phyloP scores from a whole-genome alignment of 1,140 invertebrate genomes.

The Leguminivora glycinivorella region DNA sequence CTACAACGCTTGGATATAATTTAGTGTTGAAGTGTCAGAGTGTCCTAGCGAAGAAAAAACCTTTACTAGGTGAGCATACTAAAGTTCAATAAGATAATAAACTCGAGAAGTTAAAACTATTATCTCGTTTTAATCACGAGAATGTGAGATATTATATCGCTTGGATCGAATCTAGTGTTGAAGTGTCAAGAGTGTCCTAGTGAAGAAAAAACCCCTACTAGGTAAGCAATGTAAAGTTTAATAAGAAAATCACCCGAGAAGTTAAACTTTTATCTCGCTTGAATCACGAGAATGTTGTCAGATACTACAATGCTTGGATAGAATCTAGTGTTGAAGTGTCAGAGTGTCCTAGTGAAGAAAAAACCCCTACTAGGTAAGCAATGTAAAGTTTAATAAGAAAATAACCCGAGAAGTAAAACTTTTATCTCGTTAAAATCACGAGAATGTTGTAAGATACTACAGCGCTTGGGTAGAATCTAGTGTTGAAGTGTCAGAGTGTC shows the following conservation, averaged over 20 bases:
- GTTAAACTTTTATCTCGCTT: neutral
- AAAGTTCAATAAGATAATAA: slow-evolving; percentile 92
- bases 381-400: too few species aligned
- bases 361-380: too few species aligned
- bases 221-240: too few species aligned
- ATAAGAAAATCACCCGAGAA: neutral
- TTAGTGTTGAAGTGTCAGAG: slow-evolving; percentile 75
- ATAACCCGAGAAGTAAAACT: too few species aligned
- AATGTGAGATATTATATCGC: slow-evolving; percentile 98
- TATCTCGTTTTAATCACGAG: slow-evolving; percentile 97
- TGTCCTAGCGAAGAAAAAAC: slow-evolving; percentile 46
- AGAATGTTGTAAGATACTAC: too few species aligned
- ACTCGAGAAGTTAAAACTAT: slow-evolving; percentile 95
- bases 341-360: neutral
- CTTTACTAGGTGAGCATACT: slow-evolving; percentile 63
- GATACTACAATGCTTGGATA: too few species aligned
- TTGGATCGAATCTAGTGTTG: slow-evolving; percentile 91
- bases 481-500: too few species aligned
- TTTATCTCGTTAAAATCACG: too few species aligned
- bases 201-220: slow-evolving; percentile 33
- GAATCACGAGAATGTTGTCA: too few species aligned
- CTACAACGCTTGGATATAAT: slow-evolving; percentile 98
- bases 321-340: too few species aligned
- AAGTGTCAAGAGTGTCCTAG: slow-evolving; percentile 72
- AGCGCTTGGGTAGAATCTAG: too few species aligned